Evolutionary conservation across 1,140 invertebrate genomes (phyloP).

Genomic region (Drosophila sp.): DNA sequence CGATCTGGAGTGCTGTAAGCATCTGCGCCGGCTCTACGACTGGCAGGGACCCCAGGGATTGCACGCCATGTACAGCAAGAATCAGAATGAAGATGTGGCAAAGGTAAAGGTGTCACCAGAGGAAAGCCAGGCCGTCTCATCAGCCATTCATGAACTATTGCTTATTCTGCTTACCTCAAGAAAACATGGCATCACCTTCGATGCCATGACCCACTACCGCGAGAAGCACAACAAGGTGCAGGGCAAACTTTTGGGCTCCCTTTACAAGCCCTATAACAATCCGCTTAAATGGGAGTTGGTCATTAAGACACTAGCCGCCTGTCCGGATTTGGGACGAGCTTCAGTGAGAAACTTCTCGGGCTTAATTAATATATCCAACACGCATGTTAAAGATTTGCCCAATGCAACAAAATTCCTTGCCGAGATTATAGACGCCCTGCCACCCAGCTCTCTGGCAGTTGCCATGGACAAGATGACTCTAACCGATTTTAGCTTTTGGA

Average conservation of each 20-base stretch:
- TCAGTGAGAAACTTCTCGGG: slow-evolving; percentile 83
- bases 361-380: slow-evolving; percentile 45
- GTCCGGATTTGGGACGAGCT: slow-evolving; percentile 88
- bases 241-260: slow-evolving; percentile 55
- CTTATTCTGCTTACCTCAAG: slow-evolving; percentile 87
- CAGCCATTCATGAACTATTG: slow-evolving; percentile 87
- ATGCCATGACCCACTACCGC: slow-evolving; percentile 67
- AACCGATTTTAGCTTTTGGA: slow-evolving; percentile 73
- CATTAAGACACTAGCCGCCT: slow-evolving; percentile 86
- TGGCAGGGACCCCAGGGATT: slow-evolving; percentile 87
- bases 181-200: slow-evolving; percentile 86
- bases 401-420: slow-evolving; percentile 45
- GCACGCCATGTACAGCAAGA: slow-evolving; percentile 9
- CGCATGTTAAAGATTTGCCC: slow-evolving; percentile 20
- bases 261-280: slow-evolving; percentile 79
- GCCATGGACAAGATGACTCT: slow-evolving; percentile 74
- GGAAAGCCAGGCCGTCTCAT: slow-evolving; percentile 85
- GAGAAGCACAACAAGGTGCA: slow-evolving; percentile 74
- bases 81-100: slow-evolving; percentile 16
- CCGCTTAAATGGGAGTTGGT: slow-evolving; percentile 86
- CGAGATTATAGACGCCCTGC: slow-evolving; percentile 61
- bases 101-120: slow-evolving; percentile 73
- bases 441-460: slow-evolving; percentile 70
- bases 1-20: slow-evolving; percentile 86
- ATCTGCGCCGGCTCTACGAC: slow-evolving; percentile 88